phyloP scores from a whole-genome alignment of 2,888 invertebrate species.

The Phlogophora meticulosa region DNA sequence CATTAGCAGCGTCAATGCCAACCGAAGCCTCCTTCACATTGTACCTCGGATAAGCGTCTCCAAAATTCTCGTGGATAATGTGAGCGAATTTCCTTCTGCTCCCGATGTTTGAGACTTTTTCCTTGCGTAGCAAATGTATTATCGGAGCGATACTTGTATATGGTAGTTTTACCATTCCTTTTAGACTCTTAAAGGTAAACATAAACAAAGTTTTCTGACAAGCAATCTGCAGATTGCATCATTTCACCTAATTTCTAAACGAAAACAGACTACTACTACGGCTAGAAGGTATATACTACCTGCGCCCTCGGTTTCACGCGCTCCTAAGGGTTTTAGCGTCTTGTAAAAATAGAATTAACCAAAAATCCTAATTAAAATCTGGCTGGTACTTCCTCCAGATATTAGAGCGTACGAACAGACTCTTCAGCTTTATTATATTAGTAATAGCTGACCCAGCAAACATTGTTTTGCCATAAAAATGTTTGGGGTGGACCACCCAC shows the following conservation, averaged over 20 bases:
- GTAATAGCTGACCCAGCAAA: too few species aligned
- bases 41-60: conserved; percentile 5
- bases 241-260: conserved; percentile 3
- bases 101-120: neutral
- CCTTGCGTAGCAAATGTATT: neutral
- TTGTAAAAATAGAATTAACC: too few species aligned
- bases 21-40: conserved; percentile 17
- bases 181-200: conserved; percentile 26
- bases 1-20: conserved; percentile 30
- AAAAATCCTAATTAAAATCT: too few species aligned
- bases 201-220: conserved; percentile 25
- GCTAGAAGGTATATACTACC: too few species aligned
- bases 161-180: conserved; percentile 14
- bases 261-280: neutral
- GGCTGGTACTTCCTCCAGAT: too few species aligned
- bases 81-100: neutral
- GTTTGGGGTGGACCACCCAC: too few species aligned
- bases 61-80: conserved; percentile 16
- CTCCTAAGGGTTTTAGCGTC: too few species aligned
- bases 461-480: too few species aligned
- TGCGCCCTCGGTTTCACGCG: too few species aligned
- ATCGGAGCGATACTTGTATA: neutral
- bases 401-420: too few species aligned
- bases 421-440: too few species aligned
- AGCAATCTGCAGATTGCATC: conserved; percentile 30